Conservation (phyloP, 2,797 vertebrate genomes). For the Eidolon dupreanum region DNA sequence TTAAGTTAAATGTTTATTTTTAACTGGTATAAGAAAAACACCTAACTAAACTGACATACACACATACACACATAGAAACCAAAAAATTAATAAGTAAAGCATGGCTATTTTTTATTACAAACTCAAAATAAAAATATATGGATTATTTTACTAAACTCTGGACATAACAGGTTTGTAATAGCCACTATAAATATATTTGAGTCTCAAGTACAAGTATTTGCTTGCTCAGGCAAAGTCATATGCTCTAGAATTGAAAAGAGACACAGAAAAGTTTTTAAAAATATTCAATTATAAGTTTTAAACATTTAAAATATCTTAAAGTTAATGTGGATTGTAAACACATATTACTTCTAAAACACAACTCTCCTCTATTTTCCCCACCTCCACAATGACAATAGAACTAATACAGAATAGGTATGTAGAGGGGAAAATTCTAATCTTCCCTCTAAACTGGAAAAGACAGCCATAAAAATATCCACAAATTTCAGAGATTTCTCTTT, state of each 20-base stretch:
- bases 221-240: neutral
- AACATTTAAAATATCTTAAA: neutral
- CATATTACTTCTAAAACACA: neutral
- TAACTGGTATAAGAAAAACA: neutral
- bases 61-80: neutral
- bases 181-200: neutral
- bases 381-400: neutral
- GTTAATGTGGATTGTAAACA: neutral
- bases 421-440: neutral
- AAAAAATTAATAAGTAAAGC: neutral
- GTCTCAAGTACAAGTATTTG: neutral
- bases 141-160: neutral
- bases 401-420: neutral
- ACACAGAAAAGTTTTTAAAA: neutral
- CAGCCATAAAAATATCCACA: neutral
- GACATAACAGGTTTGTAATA: neutral
- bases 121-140: neutral
- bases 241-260: neutral
- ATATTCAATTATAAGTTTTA: neutral
- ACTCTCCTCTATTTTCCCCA: neutral
- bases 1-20: slow-evolving; percentile 15
- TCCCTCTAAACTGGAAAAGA: neutral
- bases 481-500: neutral
- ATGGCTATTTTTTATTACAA: neutral
- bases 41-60: neutral